Conservation (phyloP, 2,888 invertebrate genomes). For the Limnephilus marmoratus region DNA sequence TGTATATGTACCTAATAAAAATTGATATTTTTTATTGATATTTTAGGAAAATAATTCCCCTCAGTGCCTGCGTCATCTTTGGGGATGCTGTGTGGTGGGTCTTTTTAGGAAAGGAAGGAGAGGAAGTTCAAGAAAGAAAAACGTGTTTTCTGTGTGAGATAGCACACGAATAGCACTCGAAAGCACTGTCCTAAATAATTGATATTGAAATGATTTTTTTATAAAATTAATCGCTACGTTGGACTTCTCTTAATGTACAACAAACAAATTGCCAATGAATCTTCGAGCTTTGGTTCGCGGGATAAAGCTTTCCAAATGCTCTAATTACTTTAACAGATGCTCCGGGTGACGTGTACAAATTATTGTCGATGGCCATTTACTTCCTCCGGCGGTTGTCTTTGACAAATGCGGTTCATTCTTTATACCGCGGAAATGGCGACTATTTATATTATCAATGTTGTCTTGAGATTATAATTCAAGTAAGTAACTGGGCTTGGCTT, state of each 20-base stretch:
- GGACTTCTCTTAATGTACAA: background rate
- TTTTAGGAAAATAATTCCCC: too few relatives aligned
- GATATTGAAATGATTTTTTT: too few relatives aligned
- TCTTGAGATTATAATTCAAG: slow-evolving; percentile 2
- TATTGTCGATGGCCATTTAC: slow-evolving; percentile 19
- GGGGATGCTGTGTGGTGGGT: too few relatives aligned
- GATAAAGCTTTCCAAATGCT: background rate
- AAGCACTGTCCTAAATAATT: too few relatives aligned
- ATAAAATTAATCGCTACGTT: background rate
- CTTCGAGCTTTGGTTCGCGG: background rate
- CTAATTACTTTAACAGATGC: slow-evolving; percentile 24
- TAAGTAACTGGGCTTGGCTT: background rate
- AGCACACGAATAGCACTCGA: too few relatives aligned
- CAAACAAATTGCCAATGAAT: background rate
- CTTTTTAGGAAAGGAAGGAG: too few relatives aligned
- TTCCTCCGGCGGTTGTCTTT: background rate
- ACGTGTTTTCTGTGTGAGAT: too few relatives aligned
- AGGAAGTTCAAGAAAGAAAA: too few relatives aligned
- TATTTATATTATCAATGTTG: background rate
- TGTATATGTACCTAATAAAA: too few relatives aligned
- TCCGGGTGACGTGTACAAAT: slow-evolving; percentile 11
- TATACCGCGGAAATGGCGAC: background rate
- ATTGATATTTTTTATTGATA: too few relatives aligned
- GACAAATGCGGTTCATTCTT: slow-evolving; percentile 28
- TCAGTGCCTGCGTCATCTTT: too few relatives aligned